Percentiles rank a stretch among this genome's conserved stretches.
phyloP scores from a whole-genome alignment of 1,140 invertebrate species.

The Stegodyphus mimosarum region DNA sequence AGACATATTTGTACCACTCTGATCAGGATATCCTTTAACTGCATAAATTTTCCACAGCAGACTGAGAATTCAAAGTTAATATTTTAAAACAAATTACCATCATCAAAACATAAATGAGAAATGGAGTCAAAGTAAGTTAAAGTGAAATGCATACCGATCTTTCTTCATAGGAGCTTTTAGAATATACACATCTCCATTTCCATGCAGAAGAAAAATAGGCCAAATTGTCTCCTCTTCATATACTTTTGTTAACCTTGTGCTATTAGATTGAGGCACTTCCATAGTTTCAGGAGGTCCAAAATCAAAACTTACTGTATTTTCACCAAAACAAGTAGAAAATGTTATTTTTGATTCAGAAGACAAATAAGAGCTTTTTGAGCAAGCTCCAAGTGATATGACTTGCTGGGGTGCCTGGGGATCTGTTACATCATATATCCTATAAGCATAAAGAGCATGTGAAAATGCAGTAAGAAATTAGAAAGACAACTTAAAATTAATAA shows the following conservation, averaged over 20 bases:
- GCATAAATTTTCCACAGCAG: too few relatives aligned
- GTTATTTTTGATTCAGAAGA: slow-evolving; percentile 48
- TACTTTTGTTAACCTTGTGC: slow-evolving; percentile 6
- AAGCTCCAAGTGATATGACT: slow-evolving; percentile 64
- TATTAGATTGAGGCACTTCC: slow-evolving; percentile 5
- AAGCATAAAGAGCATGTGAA: slow-evolving; percentile 60
- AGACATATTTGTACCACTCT: too few relatives aligned
- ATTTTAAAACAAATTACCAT: too few relatives aligned
- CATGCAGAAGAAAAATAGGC: slow-evolving; percentile 82
- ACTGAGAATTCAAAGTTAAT: too few relatives aligned
- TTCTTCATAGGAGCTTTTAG: slow-evolving; percentile 56
- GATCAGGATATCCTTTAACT: too few relatives aligned
- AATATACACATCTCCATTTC: slow-evolving; percentile 81
- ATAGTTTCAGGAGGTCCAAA: slow-evolving; percentile 74
- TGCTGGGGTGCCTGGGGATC: slow-evolving; percentile 66
- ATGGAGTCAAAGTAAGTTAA: not conserved
- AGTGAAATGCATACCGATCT: slow-evolving; percentile 22
- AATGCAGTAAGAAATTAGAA: not conserved
- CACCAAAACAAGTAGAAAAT: slow-evolving; percentile 76
- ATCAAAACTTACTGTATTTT: slow-evolving; percentile 86
- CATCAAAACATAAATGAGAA: not conserved
- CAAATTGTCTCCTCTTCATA: slow-evolving; percentile 71
- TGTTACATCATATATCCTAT: slow-evolving; percentile 66
- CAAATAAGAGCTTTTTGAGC: slow-evolving; percentile 34
- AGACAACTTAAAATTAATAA: not conserved